Evolutionary conservation across 2,113 vertebrate genomes (phyloP).

Genomic region (Brachypodius melanocephalos): DNA sequence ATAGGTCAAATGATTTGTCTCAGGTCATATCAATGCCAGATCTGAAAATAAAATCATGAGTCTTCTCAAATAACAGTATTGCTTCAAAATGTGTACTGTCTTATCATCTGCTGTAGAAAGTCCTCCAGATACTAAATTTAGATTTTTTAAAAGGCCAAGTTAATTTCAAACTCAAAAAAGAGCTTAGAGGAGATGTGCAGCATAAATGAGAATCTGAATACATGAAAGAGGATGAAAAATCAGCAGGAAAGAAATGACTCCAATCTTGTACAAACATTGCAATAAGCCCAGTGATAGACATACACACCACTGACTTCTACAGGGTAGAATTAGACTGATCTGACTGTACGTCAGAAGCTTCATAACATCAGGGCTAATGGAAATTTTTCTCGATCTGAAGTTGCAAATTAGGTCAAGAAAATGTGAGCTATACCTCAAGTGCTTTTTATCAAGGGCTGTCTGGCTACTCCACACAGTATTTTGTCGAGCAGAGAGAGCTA

Average conservation of each 20-base stretch:
- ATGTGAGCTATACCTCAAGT: neutral
- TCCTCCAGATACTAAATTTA: conserved; percentile 68
- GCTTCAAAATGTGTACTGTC: conserved; percentile 64
- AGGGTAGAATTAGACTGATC: conserved; percentile 20
- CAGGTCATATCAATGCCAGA: conserved; percentile 58
- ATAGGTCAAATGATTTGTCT: conserved; percentile 49
- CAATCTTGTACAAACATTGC: conserved; percentile 56
- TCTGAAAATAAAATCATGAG: conserved; percentile 64
- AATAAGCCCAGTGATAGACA: neutral
- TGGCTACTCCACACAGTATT: neutral
- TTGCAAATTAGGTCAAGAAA: conserved; percentile 39
- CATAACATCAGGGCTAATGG: neutral
- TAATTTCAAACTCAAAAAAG: conserved; percentile 67
- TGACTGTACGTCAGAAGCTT: conserved; percentile 13
- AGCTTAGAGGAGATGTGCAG: conserved; percentile 64
- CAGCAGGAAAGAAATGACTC: conserved; percentile 57
- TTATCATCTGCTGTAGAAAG: conserved; percentile 68
- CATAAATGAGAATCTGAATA: conserved; percentile 62
- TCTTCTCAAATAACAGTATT: conserved; percentile 53
- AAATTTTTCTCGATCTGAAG: conserved; percentile 24
- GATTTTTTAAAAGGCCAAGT: conserved; percentile 66
- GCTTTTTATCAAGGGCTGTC: neutral
- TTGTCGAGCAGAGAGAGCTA: neutral
- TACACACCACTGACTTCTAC: conserved; percentile 27
- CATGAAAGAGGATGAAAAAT: conserved; percentile 65